Evolutionary conservation across 2,797 vertebrate species (phyloP).

Genomic region (Pitangus sulphuratus): DNA sequence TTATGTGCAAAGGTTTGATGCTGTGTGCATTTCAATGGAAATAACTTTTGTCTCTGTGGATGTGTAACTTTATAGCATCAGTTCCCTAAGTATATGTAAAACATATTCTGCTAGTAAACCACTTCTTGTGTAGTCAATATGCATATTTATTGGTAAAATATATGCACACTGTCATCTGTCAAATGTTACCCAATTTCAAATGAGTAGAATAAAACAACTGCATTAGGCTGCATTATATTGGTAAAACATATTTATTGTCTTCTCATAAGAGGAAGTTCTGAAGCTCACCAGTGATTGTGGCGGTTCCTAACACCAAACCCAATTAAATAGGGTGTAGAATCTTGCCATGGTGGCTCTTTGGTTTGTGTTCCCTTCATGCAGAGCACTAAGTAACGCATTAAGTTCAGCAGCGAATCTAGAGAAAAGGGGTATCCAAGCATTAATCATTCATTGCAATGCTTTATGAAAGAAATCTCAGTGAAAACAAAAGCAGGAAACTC

Average conservation of each 20-base stretch:
- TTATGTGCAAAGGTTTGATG: background rate
- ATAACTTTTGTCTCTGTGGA: slow-evolving; percentile 37
- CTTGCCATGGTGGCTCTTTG: background rate
- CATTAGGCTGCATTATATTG: background rate
- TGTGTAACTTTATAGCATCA: background rate
- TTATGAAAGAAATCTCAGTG: background rate
- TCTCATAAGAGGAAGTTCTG: background rate
- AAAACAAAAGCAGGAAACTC: slow-evolving; percentile 37
- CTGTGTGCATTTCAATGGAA: slow-evolving; percentile 9
- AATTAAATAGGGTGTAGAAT: background rate
- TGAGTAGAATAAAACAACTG: background rate
- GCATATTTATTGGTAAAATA: slow-evolving; percentile 48
- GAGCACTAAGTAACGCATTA: background rate
- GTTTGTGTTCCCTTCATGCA: background rate
- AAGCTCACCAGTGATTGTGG: background rate
- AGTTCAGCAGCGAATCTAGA: background rate
- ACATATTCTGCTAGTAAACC: background rate
- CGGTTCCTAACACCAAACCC: background rate
- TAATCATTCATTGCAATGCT: slow-evolving; percentile 30
- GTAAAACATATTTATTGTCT: background rate
- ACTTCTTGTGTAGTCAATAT: slow-evolving; percentile 6
- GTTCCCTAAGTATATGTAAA: slow-evolving; percentile 33
- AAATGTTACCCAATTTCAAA: slow-evolving; percentile 13
- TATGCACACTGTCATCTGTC: slow-evolving; percentile 25
- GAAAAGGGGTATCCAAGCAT: slow-evolving; percentile 36